Evolutionary conservation across 2,888 invertebrate genomes (phyloP), one percentile per base, ranked within the genome.

Genomic region (Chloromyia formosa): DNA sequence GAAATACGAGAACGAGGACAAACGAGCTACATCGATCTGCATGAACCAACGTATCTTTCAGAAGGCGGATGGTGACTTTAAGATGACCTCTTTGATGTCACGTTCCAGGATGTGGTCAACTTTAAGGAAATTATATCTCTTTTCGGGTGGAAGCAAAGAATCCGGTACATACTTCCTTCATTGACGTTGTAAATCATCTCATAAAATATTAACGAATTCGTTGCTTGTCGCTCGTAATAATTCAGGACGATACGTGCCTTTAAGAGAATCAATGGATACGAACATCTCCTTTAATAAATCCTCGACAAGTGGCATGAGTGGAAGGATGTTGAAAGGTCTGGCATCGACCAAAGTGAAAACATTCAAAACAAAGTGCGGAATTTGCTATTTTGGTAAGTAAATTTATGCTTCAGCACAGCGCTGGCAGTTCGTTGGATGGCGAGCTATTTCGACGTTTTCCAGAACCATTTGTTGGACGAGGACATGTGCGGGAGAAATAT

Each of bases 81-180:
- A 61, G 2, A 61, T 61, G 60, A 49, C 68, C 68, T 68, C 14
- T 53, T 69, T 27, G 23, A 69, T 54, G 69, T 69, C 69, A 69
- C 69, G 69, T 69, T 69, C 69, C 69, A 54, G 69, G 69, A 69
- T 69, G 69, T 56, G 69, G 69, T 69, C 35, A 54, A 18, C 69
- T 22, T 69, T 69, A 53, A 68, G 68, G 53, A 68, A 64, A 64
- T 64, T 64, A 68, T 27, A 20, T 35, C 27, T 14, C 18, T 42
- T 61, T 27, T n/a, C 16, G 23, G 40, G 40, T 18, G 40, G 40
- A 64, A 14, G 61, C 62, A 16, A 42, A 40, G n/a, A 18, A 18
- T 27, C n/a, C n/a, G n/a, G n/a, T n/a, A n/a, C n/a, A n/a, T 35
- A 35, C 2, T 4, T n/a, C 7, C 35, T 27, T n/a, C 61, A 61